Evolutionary conservation across 2,113 vertebrate species (phyloP), one percentile per base, ranked within the genome.

Genomic region (Forbesichthys agassizii): DNA sequence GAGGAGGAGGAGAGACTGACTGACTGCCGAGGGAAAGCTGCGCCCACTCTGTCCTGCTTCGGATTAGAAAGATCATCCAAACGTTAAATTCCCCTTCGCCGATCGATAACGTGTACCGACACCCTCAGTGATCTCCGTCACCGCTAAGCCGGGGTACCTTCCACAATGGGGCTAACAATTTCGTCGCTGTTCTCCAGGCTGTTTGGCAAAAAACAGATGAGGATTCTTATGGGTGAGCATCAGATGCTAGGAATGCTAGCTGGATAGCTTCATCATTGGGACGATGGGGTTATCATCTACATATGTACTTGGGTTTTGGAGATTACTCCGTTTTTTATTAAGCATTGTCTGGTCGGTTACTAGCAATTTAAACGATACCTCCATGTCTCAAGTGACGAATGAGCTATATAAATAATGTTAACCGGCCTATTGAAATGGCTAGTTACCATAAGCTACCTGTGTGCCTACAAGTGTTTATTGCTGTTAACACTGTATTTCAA

Each of bases 121-220:
- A 12, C 27, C 33, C 20, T 59, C 13, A 12, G 33, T 11, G 16
- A 20, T 20, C 16, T 27, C 18, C 57, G 12, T 64, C 49, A 56
- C 75, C 33, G 11, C 58, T 4, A 64, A 56, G 5, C 62, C 48
- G 67, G 67, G 64, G 72, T 56, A 0, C 51, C 2, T 1, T 2
- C 18, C 5, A 71, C 70, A 73, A 96, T 96, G 95, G 95, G 95
- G 66, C 85, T 95, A 56, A 92, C 92, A 5, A 91, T 95, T 67
- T 94, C 93, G 69, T 83, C 85, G 48, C 64, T 95, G 68, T 93
- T 94, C 81, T 89, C 92, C 61, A 90, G 78, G 86, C 83, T 96
- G 69, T 96, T 97, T 69, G 95, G 95, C 64, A 97, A 96, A 92
- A 96, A 95, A 88, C 94, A 96, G 93, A 97, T 96, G 93, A 83